Evolutionary conservation across 2,797 vertebrate species (phyloP).

Genomic region (Siniperca obscura): DNA sequence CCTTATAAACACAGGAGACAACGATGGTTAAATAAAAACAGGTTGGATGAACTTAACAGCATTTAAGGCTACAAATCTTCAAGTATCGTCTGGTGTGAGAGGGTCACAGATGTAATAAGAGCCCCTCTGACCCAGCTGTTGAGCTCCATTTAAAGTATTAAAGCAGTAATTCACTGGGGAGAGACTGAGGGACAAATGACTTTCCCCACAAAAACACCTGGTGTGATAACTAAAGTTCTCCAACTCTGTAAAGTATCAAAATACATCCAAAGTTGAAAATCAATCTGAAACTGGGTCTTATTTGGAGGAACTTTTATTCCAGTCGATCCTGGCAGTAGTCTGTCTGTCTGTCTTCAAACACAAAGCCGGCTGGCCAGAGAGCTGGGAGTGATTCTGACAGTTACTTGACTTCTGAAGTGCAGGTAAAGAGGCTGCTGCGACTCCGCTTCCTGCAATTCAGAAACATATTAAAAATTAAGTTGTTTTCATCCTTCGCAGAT

Average conservation of each 20-base stretch:
- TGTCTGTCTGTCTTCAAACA: constrained; percentile 34
- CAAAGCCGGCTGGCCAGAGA: constrained; percentile 31
- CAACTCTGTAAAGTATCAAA: constrained; percentile 62
- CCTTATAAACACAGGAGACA: constrained; percentile 26
- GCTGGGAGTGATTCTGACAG: constrained; percentile 50
- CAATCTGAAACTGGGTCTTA: constrained; percentile 52
- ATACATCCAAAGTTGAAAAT: constrained; percentile 59
- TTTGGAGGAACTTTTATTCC: constrained; percentile 53
- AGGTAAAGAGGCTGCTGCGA: constrained; percentile 24
- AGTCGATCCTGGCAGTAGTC: constrained; percentile 7
- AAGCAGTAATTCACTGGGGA: constrained; percentile 64
- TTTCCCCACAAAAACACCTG: constrained; percentile 55
- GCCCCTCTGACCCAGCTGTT: constrained; percentile 71
- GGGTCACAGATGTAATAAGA: constrained; percentile 80
- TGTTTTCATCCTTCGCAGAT: constrained; percentile 66
- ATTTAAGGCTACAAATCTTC: constrained; percentile 64
- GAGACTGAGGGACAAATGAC: constrained; percentile 60
- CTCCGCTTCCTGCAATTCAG: constrained; percentile 42
- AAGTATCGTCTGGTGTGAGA: constrained; percentile 60
- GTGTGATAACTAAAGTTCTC: constrained; percentile 60
- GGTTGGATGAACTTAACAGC: constrained; percentile 37
- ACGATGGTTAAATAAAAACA: constrained; percentile 1
- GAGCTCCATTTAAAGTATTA: constrained; percentile 75
- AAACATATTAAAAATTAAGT: constrained; percentile 67
- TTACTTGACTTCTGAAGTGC: constrained; percentile 42